Conservation (phyloP, 2,888 invertebrate genomes). For the Lordiphosa andalusiaca region DNA sequence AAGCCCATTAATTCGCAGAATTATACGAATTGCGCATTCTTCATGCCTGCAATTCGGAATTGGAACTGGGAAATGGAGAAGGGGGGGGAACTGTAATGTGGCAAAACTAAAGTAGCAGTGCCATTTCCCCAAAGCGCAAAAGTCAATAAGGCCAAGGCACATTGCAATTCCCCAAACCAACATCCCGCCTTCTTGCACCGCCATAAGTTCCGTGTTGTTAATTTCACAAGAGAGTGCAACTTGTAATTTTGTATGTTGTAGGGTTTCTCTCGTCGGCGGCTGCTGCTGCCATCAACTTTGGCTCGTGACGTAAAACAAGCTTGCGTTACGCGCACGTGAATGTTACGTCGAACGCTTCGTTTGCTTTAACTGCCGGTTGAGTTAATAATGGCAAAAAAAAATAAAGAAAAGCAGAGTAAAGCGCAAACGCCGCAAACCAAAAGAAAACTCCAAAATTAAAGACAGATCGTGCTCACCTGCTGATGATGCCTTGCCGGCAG, state of each 20-base stretch:
- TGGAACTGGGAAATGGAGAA: neutral
- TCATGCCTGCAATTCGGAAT: conserved; percentile 1
- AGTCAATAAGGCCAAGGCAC: conserved; percentile 53
- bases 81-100: neutral
- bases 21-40: neutral
- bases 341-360: conserved; percentile 63
- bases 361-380: conserved; percentile 61
- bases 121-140: conserved; percentile 34
- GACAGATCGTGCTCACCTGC: conserved; percentile 70
- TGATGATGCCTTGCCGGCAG: conserved; percentile 50
- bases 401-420: conserved; percentile 12
- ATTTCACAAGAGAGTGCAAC: conserved; percentile 72
- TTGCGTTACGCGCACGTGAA: conserved; percentile 53
- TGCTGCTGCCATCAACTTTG: conserved; percentile 48
- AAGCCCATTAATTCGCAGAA: too few species aligned
- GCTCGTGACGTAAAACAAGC: conserved; percentile 58
- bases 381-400: conserved; percentile 8
- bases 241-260: conserved; percentile 59
- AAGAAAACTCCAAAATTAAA: neutral
- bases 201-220: conserved; percentile 77
- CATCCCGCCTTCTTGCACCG: conserved; percentile 28
- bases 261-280: conserved; percentile 37
- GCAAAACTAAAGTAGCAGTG: conserved; percentile 6
- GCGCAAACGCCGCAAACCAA: neutral
- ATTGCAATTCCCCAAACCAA: conserved; percentile 1